These are phyloP conservation scores for Heliconius charithonia DNA, from an alignment of 2,888 invertebrate genomes.

Conservation along the genomic window DNA sequence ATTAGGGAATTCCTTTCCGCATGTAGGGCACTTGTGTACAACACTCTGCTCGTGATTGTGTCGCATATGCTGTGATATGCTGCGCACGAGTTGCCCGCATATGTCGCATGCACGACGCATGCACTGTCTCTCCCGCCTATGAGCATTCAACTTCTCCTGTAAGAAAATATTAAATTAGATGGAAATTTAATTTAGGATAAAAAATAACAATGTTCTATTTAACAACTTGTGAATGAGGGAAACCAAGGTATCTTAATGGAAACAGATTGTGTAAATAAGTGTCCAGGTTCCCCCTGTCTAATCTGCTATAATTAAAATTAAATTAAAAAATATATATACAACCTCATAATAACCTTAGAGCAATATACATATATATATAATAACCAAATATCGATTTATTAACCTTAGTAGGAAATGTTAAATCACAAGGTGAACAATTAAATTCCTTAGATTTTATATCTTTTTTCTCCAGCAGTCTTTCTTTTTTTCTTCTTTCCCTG, in stretches of 20 bases:
- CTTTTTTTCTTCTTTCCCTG: conserved; percentile 61
- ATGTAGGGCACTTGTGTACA: conserved; percentile 72
- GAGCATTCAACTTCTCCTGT: conserved; percentile 66
- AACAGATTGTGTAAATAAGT: too few relatives aligned
- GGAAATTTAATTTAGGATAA: background rate
- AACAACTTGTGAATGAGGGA: background rate
- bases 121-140: conserved; percentile 74
- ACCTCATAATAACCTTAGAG: too few relatives aligned
- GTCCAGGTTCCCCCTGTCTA: too few relatives aligned
- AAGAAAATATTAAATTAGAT: background rate
- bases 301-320: too few relatives aligned
- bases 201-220: background rate
- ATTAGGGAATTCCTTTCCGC: conserved; percentile 77
- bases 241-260: too few relatives aligned
- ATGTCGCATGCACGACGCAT: conserved; percentile 78
- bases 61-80: conserved; percentile 75
- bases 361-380: too few relatives aligned
- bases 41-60: conserved; percentile 71
- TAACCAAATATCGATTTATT: too few relatives aligned
- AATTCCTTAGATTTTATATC: conserved; percentile 68
- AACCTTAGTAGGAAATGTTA: conserved; percentile 72
- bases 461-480: conserved; percentile 63
- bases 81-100: conserved; percentile 75
- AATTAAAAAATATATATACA: too few relatives aligned
- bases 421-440: conserved; percentile 74